Evolutionary conservation across 1,140 invertebrate species (phyloP).

Genomic region (Batillaria attramentaria): DNA sequence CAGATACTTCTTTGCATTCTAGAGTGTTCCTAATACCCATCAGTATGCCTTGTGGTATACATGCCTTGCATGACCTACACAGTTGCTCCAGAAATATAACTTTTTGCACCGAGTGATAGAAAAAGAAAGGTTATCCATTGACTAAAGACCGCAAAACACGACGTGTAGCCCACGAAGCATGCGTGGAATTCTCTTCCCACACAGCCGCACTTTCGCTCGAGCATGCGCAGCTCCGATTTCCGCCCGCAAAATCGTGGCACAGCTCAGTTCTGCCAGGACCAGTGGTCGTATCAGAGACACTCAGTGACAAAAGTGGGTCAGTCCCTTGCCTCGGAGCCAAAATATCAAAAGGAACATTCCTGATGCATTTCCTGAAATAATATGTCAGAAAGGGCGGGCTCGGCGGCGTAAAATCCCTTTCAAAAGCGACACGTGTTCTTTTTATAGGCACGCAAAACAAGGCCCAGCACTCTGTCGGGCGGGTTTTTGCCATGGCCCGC

Average conservation of each 20-base stretch:
- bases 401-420: background rate
- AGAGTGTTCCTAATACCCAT: no score
- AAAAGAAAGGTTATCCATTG: no score
- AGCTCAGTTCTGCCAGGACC: no score
- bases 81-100: no score
- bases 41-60: no score
- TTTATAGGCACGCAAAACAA: background rate
- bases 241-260: no score
- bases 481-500: background rate
- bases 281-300: no score
- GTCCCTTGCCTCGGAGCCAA: background rate
- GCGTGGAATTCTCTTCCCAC: conserved; percentile 11
- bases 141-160: background rate
- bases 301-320: background rate
- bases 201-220: background rate
- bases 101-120: no score
- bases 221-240: background rate
- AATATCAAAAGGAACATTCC: conserved; percentile 1
- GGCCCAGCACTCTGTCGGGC: background rate
- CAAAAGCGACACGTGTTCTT: conserved; percentile 1
- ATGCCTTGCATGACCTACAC: no score
- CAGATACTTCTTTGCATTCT: no score
- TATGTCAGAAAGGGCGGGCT: background rate
- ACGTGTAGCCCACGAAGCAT: background rate
- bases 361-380: conserved; percentile 9